Evolutionary conservation across 2,113 vertebrate species (phyloP), one percentile per base, ranked within the genome.

Genomic region (Nicator chloris): DNA sequence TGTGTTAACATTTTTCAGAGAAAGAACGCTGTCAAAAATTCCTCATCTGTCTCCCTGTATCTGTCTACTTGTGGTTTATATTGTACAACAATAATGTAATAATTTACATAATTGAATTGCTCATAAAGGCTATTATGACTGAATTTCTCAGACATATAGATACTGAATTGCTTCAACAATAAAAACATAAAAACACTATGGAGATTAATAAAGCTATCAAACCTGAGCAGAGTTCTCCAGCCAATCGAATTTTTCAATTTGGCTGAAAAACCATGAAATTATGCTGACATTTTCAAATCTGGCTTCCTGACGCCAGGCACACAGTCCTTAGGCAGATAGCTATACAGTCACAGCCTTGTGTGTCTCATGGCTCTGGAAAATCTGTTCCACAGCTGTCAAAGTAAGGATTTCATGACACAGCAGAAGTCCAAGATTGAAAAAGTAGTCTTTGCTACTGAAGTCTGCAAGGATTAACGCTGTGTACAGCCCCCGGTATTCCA

Each of bases 361-460:
- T n/a, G 12, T 77, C 37, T 61, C 54, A 42, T 0, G 66, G n/a
- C 40, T 72, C 78, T 4, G 5, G 11, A 81, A 92, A 66, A 70
- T 26, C 33, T 20, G 30, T 33, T 33, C 28, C 39, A 15, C 17
- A 44, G 15, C 27, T 73, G 10, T 33, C 28, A 86, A 54, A 73
- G 44, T 21, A 64, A 76, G 49, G 40, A 20, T 15, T 64, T 64
- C 10, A 21, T 57, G 79, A 72, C 15, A 51, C 26, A 69, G 82
- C 35, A 60, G 49, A 37, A 65, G 10, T 3, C 10, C 10, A 53
- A 23, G 11, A 23, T 3, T 31, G 24, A 69, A 95, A 69, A 72
- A 3, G 4, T 3, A 65, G 33, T 6, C 4, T 78, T 47, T 27
- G 21, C 20, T 59, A 35, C 11, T 0, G 1, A 50, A 45, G 33